Evolutionary conservation across 1,140 invertebrate species (phyloP).

Genomic region (Diploscapter pachys): DNA sequence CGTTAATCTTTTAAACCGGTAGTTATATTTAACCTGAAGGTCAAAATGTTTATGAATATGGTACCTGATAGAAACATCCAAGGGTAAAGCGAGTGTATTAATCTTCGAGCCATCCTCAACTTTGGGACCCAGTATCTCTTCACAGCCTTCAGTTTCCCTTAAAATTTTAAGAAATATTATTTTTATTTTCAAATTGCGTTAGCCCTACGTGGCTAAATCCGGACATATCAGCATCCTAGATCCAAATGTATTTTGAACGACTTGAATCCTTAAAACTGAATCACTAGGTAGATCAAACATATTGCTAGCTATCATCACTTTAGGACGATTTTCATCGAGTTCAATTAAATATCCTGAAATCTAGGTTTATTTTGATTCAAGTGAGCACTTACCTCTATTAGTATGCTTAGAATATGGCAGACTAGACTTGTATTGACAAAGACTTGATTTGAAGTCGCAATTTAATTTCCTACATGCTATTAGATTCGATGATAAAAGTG

Average conservation of each 20-base stretch:
- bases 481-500: neutral
- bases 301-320: constrained; percentile 18
- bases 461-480: too few species aligned
- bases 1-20: too few species aligned
- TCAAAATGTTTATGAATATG: too few species aligned
- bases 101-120: constrained; percentile 14
- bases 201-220: constrained; percentile 18
- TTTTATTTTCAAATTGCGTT: neutral
- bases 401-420: too few species aligned
- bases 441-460: too few species aligned
- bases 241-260: constrained; percentile 29
- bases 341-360: too few species aligned
- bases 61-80: constrained; percentile 4
- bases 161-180: constrained; percentile 10
- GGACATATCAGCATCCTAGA: constrained; percentile 31
- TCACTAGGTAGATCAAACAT: constrained; percentile 25
- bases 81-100: constrained; percentile 19
- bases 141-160: constrained; percentile 23
- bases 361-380: too few species aligned
- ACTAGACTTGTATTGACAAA: too few species aligned
- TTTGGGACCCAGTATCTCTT: constrained; percentile 29
- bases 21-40: too few species aligned
- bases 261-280: constrained; percentile 18
- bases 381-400: too few species aligned
- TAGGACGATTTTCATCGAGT: neutral